These are phyloP conservation scores for Orchestia grillus DNA, from an alignment of 1,140 invertebrate genomes.

Conservation along the genomic window DNA sequence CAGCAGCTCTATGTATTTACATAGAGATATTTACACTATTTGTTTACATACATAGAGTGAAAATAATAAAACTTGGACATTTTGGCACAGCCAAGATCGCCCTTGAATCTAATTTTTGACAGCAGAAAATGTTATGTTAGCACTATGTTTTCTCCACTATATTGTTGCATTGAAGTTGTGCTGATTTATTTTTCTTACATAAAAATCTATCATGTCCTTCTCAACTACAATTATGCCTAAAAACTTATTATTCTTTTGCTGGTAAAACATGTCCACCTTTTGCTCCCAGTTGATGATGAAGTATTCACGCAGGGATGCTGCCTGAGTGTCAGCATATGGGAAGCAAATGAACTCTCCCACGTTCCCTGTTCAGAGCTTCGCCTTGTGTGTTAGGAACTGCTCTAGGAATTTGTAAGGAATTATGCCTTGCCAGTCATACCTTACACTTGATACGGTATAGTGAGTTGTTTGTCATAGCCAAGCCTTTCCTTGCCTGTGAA, in stretches of 20 bases:
- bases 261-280: neutral
- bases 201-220: no score
- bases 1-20: no score
- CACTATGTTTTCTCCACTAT: no score
- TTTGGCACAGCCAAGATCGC: neutral
- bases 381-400: no score
- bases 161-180: neutral
- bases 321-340: neutral
- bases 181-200: no score
- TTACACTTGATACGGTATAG: no score
- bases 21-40: no score
- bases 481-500: no score
- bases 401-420: no score
- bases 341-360: neutral
- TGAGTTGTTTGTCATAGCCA: no score
- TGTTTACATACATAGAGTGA: neutral
- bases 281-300: neutral
- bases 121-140: neutral
- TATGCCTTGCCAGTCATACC: no score
- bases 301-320: neutral
- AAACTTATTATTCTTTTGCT: neutral
- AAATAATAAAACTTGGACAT: neutral
- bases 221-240: neutral
- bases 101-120: neutral
- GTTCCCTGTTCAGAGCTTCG: neutral